Evolutionary conservation across 2,888 invertebrate genomes (phyloP), one percentile per base, ranked within the genome.

Genomic region (Nomada fabriciana): DNA sequence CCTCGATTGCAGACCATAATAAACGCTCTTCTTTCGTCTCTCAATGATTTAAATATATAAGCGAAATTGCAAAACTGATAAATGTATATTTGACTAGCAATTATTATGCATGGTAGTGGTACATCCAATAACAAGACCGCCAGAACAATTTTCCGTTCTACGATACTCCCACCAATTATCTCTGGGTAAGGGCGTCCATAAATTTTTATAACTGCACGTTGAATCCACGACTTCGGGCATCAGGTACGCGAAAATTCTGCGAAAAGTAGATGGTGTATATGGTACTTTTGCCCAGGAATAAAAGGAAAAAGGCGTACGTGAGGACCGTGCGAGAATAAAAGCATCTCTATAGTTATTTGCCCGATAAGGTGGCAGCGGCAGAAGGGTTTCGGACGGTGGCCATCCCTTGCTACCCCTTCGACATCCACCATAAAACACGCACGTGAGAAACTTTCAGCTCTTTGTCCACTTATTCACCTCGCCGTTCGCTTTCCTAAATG

Each of bases 381-480:
- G n/a, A 42, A 53, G 63, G 36, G 47, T 23, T 52, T 60, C 47
- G 65, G 57, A 59, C 29, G 50, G 18, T 43, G 53, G n/a, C 23
- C 20, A 13, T 10, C 23, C 55, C 57, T 13, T 10, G 36, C 67
- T 11, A 25, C 15, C 10, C 53, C 23, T 15, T 65, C 64, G 78
- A 80, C 77, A 77, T 70, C 78, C 65, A 23, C 65, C 70, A 65
- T 78, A 80, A 80, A 80, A 69, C 78, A 80, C 70, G 78, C 80
- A 71, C 78, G 80, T 80, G 80, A 80, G 78, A 55, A 78, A 80
- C 59, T 76, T 76, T 20, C 50, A 59, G 43, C 55, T 57, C 77
- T 64, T 57, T 64, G 18, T 52, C 3, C 23, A 13, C 68, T 61
- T 47, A 63, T 50, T 29, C 25, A 25, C 67, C 7, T 25, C 63